Evolutionary conservation across 2,888 invertebrate genomes (phyloP), one percentile per base, ranked within the genome.

Genomic region (Dicyrtomina minuta): DNA sequence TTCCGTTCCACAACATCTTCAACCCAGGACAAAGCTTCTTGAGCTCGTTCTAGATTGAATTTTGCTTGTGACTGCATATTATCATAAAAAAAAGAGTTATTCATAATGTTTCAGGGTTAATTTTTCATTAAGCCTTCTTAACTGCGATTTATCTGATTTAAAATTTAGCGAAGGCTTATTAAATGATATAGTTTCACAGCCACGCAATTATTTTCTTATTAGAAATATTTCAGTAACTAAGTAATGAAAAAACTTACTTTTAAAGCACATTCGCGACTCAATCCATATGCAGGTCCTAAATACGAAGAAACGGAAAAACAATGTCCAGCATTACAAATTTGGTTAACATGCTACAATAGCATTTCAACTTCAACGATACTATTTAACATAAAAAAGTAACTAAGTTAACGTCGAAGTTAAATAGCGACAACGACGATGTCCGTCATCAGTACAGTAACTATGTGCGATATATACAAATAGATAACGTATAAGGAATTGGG

Each of bases 11-110:
- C 77, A 4, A 82, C 81, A 15, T 80, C 81, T 75, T 82, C 82
- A n/a, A 84, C 81, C 84, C 84, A 84, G 4, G 79, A 78, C 55
- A 84, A 76, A 0, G 81, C 82, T 75, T 83, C 82, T 59, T 80
- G 78, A 0, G 83, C 84, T 73, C 83, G 44, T 51, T 82, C 81
- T 67, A 84, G 72, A 72, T 81, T 81, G 78, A 84, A 85, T 72
- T 84, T 83, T 39, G 84, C 84, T 75, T 83, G 82, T 66, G 83
- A 81, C 69, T 69, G 22, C 6, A 56, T 3, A 33, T 27, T 55
- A 17, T 46, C 3, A 46, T 4, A 46, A 46, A 4, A 17, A 46
- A 46, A 6, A 46, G 33, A 8, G 8, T 33, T 33, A 33, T 3
- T 33, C 33, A 33, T 33, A 4, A 24, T 33, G 33, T 8, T 33